A percentile compares a stretch with the other conserved stretches of the same genome.
Conservation (phyloP, 2,888 invertebrate genomes). For the Macaria notata region DNA sequence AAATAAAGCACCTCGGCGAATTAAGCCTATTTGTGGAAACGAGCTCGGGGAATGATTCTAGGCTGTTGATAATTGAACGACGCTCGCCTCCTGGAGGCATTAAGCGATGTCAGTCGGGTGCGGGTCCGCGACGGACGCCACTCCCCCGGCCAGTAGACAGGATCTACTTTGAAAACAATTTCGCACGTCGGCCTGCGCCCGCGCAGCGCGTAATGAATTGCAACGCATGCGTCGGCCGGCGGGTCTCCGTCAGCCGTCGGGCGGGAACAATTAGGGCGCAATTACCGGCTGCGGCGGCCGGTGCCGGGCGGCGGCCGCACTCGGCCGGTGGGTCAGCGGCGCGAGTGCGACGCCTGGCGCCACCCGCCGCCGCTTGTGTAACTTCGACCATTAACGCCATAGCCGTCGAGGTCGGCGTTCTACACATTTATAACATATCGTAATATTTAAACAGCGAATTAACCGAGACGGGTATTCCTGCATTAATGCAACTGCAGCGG, state of each 20-base stretch:
- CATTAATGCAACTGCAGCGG: slow-evolving; percentile 24
- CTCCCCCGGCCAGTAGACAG: slow-evolving; percentile 61
- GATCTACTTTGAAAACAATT: slow-evolving; percentile 73
- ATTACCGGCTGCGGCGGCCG: slow-evolving; percentile 64
- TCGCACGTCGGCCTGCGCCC: slow-evolving; percentile 57
- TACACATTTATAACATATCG: slow-evolving; percentile 52
- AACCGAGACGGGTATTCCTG: slow-evolving; percentile 39
- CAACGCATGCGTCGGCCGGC: slow-evolving; percentile 55
- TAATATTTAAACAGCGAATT: slow-evolving; percentile 44
- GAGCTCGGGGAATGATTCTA: slow-evolving; percentile 39
- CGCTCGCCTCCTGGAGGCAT: slow-evolving; percentile 40
- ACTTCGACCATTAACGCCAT: slow-evolving; percentile 63
- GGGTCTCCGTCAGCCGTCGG: slow-evolving; percentile 56
- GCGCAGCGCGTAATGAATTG: slow-evolving; percentile 62
- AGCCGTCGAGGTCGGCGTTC: slow-evolving; percentile 72
- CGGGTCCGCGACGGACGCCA: slow-evolving; percentile 54
- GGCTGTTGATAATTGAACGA: slow-evolving; percentile 35
- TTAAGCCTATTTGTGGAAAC: slow-evolving; percentile 34
- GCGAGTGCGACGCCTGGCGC: slow-evolving; percentile 64
- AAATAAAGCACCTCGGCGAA: slow-evolving; percentile 39
- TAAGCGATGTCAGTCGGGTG: slow-evolving; percentile 63
- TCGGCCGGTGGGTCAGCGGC: slow-evolving; percentile 76
- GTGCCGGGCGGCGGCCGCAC: slow-evolving; percentile 39
- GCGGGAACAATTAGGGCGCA: slow-evolving; percentile 73
- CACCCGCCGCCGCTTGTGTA: slow-evolving; percentile 65